phyloP scores from a whole-genome alignment of 2,888 invertebrate species.

The Diaperis boleti region DNA sequence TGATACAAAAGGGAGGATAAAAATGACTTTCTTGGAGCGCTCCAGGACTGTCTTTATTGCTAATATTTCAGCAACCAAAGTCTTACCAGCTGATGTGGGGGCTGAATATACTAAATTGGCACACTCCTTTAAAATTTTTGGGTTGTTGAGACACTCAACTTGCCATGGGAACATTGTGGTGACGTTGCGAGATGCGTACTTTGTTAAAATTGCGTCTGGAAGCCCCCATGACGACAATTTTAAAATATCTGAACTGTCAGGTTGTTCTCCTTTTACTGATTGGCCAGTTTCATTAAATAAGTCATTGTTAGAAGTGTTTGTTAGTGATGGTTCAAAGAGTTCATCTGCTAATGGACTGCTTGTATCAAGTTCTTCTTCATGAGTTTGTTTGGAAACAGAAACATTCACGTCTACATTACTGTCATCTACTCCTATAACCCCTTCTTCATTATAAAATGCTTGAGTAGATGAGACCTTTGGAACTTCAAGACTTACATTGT shows the following conservation, averaged over 20 bases:
- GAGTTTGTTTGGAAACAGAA: neutral
- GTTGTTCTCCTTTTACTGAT: too few species aligned
- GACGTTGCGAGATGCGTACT: slow-evolving; percentile 78
- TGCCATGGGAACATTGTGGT: slow-evolving; percentile 86
- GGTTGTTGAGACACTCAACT: slow-evolving; percentile 83
- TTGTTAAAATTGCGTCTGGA: slow-evolving; percentile 74
- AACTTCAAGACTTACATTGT: too few species aligned
- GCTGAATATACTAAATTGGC: slow-evolving; percentile 95
- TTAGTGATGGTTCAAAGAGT: neutral
- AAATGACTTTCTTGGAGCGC: slow-evolving; percentile 87
- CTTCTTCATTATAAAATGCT: too few species aligned
- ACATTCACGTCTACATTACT: too few species aligned
- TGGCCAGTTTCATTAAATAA: neutral
- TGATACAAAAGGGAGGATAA: slow-evolving; percentile 96
- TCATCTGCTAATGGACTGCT: neutral
- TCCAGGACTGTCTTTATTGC: slow-evolving; percentile 91
- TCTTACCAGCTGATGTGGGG: slow-evolving; percentile 98
- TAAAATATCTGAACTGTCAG: neutral
- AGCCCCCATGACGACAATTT: slow-evolving; percentile 74
- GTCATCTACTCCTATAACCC: too few species aligned
- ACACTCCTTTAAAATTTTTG: slow-evolving; percentile 78
- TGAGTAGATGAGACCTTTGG: too few species aligned
- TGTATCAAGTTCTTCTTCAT: neutral
- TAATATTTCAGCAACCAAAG: slow-evolving; percentile 94
- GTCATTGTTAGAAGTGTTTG: neutral